A percentile compares a stretch with the other conserved stretches of the same genome.
These are phyloP conservation scores for Galagoides demidoff DNA, from an alignment of 2,797 vertebrate genomes.

Conservation along the genomic window DNA sequence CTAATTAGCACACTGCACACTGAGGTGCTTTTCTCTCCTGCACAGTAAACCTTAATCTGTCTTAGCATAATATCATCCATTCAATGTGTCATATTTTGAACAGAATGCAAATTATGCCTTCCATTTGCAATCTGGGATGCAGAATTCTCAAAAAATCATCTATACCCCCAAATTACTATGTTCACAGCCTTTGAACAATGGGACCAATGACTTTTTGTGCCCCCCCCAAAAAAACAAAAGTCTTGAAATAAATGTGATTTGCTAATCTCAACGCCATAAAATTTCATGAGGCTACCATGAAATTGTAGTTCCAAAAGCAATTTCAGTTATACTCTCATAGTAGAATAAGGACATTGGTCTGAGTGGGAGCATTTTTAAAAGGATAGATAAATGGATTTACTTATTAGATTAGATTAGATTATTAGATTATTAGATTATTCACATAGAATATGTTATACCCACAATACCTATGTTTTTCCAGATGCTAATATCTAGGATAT, in stretches of 20 bases:
- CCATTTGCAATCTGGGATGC: not conserved
- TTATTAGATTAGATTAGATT: conserved; percentile 9
- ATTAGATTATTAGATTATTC: not conserved
- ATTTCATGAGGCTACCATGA: not conserved
- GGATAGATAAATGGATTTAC: not conserved
- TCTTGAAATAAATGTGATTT: not conserved
- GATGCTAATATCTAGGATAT: not conserved
- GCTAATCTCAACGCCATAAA: conserved; percentile 8
- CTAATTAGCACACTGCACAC: not conserved
- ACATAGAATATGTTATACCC: not conserved
- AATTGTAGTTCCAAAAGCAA: not conserved
- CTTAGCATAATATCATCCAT: not conserved
- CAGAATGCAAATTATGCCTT: not conserved
- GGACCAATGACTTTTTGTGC: not conserved
- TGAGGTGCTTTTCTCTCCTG: not conserved
- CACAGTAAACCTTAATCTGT: not conserved
- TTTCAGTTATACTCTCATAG: not conserved
- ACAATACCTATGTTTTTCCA: not conserved
- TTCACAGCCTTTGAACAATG: not conserved
- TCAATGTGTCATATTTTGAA: not conserved
- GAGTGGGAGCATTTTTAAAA: not conserved
- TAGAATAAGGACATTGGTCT: not conserved
- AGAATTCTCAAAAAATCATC: not conserved
- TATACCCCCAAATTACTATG: not conserved
- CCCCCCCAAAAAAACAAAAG: not conserved